Conservation (phyloP, 2,113 vertebrate genomes). For the Puffinus mauretanicus region DNA sequence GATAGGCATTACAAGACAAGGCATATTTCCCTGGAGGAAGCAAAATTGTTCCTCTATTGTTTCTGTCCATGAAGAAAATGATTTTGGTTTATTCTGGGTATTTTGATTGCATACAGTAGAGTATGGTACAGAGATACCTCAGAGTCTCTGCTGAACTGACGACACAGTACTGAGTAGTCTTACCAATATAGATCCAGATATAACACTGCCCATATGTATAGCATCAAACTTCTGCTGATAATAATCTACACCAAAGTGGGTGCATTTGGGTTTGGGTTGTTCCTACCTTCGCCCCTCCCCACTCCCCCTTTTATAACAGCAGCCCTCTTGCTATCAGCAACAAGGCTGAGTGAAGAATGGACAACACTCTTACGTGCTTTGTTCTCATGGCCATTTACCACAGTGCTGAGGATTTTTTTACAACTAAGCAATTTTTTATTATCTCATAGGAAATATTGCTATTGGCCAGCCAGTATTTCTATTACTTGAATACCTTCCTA, state of each 20-base stretch:
- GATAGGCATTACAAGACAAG: not conserved
- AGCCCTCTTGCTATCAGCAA: not conserved
- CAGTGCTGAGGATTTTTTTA: not conserved
- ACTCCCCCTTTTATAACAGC: not conserved
- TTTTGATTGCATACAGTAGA: not conserved
- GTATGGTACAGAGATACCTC: not conserved
- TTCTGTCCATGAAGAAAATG: not conserved
- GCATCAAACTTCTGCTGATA: not conserved
- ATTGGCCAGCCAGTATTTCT: not conserved
- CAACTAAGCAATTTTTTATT: rapidly evolving
- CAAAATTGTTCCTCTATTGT: not conserved
- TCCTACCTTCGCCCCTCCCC: rapidly evolving
- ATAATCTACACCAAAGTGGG: not conserved
- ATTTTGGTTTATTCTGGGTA: not conserved
- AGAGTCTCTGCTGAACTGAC: not conserved
- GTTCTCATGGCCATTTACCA: not conserved
- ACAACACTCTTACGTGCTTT: rapidly evolving
- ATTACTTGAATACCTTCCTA: not conserved
- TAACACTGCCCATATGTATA: not conserved
- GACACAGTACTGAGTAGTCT: not conserved
- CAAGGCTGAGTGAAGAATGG: not conserved
- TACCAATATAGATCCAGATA: not conserved
- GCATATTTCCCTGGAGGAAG: not conserved
- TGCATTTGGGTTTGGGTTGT: not conserved
- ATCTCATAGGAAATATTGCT: not conserved